Percentiles rank a stretch among this genome's conserved stretches.
Evolutionary conservation across 2,113 vertebrate species (phyloP).

Genomic region (Ranitomeya imitator): DNA sequence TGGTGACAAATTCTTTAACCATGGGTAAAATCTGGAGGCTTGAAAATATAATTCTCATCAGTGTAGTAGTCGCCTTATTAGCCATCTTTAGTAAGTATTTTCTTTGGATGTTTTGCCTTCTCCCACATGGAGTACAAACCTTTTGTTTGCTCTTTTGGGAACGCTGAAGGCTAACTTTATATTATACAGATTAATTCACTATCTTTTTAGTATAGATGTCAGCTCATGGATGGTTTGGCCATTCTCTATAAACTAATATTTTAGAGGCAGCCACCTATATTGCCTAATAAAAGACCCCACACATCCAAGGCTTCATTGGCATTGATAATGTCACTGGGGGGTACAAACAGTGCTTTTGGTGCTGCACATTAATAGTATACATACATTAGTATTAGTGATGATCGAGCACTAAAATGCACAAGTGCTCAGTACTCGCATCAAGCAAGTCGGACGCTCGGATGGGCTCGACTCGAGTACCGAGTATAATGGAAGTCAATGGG

Average conservation of each 20-base stretch:
- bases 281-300: too few relatives aligned
- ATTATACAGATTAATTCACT: not conserved
- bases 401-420: too few relatives aligned
- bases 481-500: too few relatives aligned
- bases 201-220: too few relatives aligned
- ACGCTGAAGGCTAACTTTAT: not conserved
- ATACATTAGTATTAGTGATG: too few relatives aligned
- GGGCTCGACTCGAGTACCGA: too few relatives aligned
- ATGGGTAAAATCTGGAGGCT: constrained; percentile 16
- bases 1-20: constrained; percentile 49
- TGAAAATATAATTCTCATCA: constrained; percentile 28
- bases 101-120: not conserved
- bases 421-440: too few relatives aligned
- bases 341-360: not conserved
- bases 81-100: not conserved
- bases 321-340: not conserved
- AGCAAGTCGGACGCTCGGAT: too few relatives aligned
- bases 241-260: not conserved
- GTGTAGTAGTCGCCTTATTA: not conserved
- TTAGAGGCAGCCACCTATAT: not conserved
- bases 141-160: not conserved
- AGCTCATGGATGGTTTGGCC: not conserved
- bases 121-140: not conserved
- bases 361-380: not conserved
- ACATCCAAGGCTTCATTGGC: not conserved